Evolutionary conservation across 1,140 invertebrate genomes (phyloP).

Genomic region (Diachasmimorpha longicaudata): DNA sequence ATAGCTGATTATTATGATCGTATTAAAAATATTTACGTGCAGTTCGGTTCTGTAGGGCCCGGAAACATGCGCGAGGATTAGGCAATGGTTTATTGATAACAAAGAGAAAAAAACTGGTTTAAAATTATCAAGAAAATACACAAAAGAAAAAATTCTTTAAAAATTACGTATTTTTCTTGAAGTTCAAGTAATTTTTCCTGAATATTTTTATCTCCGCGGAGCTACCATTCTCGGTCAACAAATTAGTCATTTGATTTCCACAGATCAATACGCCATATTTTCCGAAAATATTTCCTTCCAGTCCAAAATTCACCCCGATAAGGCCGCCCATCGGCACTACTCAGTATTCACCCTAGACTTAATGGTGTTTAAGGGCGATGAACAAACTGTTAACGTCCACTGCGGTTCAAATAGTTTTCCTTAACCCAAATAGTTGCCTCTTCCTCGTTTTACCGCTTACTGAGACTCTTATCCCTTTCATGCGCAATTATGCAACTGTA

Average conservation of each 20-base stretch:
- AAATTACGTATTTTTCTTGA: too few relatives aligned
- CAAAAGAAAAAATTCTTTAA: too few relatives aligned
- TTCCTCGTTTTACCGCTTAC: not conserved
- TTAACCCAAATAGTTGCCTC: not conserved
- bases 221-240: too few relatives aligned
- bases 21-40: too few relatives aligned
- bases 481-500: conserved; percentile 4
- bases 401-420: not conserved
- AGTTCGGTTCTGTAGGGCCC: not conserved
- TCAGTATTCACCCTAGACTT: not conserved
- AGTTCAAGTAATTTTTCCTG: too few relatives aligned
- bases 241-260: too few relatives aligned
- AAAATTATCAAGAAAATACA: too few relatives aligned
- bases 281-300: too few relatives aligned
- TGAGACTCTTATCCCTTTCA: not conserved
- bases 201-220: too few relatives aligned
- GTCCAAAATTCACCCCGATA: too few relatives aligned
- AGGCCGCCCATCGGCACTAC: not conserved
- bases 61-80: not conserved
- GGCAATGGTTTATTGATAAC: not conserved
- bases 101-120: too few relatives aligned
- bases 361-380: not conserved
- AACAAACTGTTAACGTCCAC: not conserved
- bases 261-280: too few relatives aligned
- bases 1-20: not conserved